Evolutionary conservation across 1,140 invertebrate genomes (phyloP).

Genomic region (Magallana ariakensis): DNA sequence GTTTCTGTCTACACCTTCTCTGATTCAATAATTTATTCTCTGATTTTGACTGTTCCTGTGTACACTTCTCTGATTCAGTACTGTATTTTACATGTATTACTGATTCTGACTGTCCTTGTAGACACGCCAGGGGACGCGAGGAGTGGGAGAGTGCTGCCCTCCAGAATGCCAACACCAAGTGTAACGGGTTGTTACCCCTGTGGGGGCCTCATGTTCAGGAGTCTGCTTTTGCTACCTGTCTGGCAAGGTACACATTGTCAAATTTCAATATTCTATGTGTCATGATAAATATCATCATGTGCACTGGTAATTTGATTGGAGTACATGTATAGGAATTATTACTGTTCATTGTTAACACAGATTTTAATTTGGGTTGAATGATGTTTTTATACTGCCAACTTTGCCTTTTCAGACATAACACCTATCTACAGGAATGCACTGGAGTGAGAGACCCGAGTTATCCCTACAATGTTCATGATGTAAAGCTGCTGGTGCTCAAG

Average conservation of each 20-base stretch:
- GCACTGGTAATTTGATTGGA: too few species aligned
- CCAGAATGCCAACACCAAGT: slow-evolving; percentile 98
- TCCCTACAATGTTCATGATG: slow-evolving; percentile 92
- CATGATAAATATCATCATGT: too few species aligned
- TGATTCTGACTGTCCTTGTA: slow-evolving; percentile 64
- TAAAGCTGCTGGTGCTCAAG: slow-evolving; percentile 92
- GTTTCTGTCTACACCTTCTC: not conserved
- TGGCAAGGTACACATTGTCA: slow-evolving; percentile 87
- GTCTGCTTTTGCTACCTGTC: slow-evolving; percentile 94
- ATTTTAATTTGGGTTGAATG: too few species aligned
- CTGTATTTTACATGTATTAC: not conserved
- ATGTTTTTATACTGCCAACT: not conserved
- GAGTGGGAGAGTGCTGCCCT: slow-evolving; percentile 99
- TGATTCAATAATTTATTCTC: too few species aligned
- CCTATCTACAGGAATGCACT: slow-evolving; percentile 80
- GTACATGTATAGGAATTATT: too few species aligned
- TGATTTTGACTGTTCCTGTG: not conserved
- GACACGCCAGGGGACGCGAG: slow-evolving; percentile 88
- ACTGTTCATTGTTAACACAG: too few species aligned
- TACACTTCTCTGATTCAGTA: not conserved
- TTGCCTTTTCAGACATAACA: slow-evolving; percentile 79
- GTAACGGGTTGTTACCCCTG: slow-evolving; percentile 96
- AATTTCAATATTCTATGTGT: too few species aligned
- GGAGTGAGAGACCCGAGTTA: slow-evolving; percentile 78
- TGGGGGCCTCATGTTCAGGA: slow-evolving; percentile 98